These are phyloP conservation scores for Nebria salina DNA, from an alignment of 2,888 invertebrate genomes.

Conservation along the genomic window DNA sequence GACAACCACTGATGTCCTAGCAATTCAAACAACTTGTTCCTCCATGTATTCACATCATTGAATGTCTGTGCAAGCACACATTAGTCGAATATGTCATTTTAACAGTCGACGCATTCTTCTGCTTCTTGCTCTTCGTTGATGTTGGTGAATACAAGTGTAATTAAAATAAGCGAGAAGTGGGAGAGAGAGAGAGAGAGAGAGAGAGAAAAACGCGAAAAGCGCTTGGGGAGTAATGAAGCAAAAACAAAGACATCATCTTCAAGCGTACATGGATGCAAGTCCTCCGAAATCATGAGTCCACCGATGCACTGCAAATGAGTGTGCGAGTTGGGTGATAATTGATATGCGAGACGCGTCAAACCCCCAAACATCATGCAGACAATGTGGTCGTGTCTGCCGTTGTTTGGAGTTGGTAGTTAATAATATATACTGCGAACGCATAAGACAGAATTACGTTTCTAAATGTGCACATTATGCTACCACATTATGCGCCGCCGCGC, in stretches of 20 bases:
- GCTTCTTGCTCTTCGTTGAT: not conserved
- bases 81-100: not conserved
- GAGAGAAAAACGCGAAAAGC: not conserved
- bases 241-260: constrained; percentile 1
- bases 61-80: not conserved
- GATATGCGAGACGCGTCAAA: constrained; percentile 17
- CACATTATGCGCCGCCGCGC: not conserved
- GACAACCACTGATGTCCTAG: not conserved
- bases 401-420: not conserved
- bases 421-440: constrained; percentile 1
- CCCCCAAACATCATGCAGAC: constrained; percentile 8
- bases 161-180: not conserved
- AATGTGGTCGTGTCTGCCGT: constrained; percentile 1
- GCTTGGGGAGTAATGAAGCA: constrained; percentile 1
- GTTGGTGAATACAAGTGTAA: not conserved
- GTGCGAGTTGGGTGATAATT: constrained; percentile 11
- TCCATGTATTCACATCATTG: not conserved
- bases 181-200: not conserved
- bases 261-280: not conserved
- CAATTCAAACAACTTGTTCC: not conserved
- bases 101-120: not conserved
- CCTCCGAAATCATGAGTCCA: not conserved
- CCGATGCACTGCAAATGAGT: constrained; percentile 12
- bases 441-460: constrained; percentile 3
- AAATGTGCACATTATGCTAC: constrained; percentile 23